phyloP scores from a whole-genome alignment of 2,113 vertebrate species.

The Heterotis niloticus region DNA sequence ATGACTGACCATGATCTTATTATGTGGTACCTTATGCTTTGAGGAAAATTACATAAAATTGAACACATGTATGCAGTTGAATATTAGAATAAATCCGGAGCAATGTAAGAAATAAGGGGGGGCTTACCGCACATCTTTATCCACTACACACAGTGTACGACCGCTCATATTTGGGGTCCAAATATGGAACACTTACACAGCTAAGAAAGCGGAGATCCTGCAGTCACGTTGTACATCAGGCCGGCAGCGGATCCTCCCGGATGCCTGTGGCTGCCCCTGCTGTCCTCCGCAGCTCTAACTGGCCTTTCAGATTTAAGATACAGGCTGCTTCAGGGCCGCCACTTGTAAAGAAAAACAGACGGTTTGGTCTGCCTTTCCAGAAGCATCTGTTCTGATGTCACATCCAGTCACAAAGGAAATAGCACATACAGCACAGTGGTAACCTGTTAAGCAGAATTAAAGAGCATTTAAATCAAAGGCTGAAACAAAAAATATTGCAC shows the following conservation, averaged over 20 bases:
- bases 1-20: neutral
- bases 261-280: neutral
- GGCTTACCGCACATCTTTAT: neutral
- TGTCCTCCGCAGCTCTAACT: neutral
- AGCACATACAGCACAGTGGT: neutral
- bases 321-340: neutral
- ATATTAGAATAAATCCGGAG: neutral
- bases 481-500: no score
- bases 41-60: neutral
- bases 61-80: no score
- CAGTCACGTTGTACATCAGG: neutral
- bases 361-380: neutral
- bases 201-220: no score
- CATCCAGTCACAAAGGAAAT: neutral
- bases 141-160: no score
- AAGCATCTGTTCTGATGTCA: neutral
- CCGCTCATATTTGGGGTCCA: neutral
- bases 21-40: neutral
- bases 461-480: no score
- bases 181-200: neutral
- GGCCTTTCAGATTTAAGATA: neutral
- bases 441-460: neutral
- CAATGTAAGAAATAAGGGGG: neutral
- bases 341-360: neutral
- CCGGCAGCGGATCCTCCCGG: neutral